These are phyloP conservation scores for Athalia rosae DNA, from an alignment of 2,888 invertebrate genomes.

Conservation along the genomic window DNA sequence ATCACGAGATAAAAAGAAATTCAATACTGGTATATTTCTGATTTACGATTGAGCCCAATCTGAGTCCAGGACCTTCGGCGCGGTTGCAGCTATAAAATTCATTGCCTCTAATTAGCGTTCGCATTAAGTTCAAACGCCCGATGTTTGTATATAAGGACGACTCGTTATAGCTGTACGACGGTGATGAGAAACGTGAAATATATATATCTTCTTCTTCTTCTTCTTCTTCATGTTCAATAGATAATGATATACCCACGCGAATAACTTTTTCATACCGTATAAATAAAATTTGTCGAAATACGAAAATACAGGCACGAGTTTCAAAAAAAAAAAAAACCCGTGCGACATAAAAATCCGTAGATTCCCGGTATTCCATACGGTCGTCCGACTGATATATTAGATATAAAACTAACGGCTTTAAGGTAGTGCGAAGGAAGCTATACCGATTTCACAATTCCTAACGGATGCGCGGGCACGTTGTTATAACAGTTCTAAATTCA, in stretches of 20 bases:
- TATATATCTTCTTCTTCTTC: neutral
- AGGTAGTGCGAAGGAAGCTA: neutral
- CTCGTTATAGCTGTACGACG: neutral
- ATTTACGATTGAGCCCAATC: slow-evolving; percentile 26
- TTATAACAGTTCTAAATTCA: slow-evolving; percentile 22
- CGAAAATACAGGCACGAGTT: too few species aligned
- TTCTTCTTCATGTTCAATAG: too few species aligned
- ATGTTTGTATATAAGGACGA: slow-evolving; percentile 1
- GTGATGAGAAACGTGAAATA: neutral
- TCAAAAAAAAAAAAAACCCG: too few species aligned
- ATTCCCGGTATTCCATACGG: too few species aligned
- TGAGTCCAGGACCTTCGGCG: neutral
- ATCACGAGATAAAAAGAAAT: slow-evolving; percentile 25
- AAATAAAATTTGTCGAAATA: too few species aligned
- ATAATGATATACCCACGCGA: too few species aligned
- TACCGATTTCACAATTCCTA: neutral
- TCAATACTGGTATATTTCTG: slow-evolving; percentile 23
- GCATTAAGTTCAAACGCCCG: slow-evolving; percentile 22
- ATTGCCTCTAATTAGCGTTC: slow-evolving; percentile 40
- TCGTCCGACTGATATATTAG: too few species aligned
- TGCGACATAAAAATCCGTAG: too few species aligned
- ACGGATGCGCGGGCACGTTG: slow-evolving; percentile 1
- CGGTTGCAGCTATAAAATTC: slow-evolving; percentile 37
- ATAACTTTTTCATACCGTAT: too few species aligned
- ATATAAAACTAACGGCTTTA: too few species aligned